Base-by-base conservation (phyloP, 2,888 invertebrate genomes). In the Brachypalpus laphriformis region DNA sequence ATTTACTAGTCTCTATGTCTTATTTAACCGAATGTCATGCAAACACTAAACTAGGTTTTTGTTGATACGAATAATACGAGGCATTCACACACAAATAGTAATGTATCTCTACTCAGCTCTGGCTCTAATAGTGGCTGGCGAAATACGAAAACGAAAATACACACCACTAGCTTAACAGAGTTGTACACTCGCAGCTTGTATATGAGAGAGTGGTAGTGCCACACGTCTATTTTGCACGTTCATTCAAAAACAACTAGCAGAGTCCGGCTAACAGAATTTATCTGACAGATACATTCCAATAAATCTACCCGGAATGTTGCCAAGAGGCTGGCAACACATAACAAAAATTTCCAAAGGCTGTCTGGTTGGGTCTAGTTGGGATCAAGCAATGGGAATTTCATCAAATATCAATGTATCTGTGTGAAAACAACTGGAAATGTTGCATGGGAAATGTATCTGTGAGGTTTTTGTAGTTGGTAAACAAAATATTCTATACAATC, bases 171-270 rank as follows among this genome's bases (percentile, higher is more conserved):
- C 68, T 63, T 61, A 75, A 82, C 75, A 70, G 54, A 42, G 68
- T 71, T 65, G 25, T 51, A 68, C 28, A 22, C 25, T 42, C n/a
- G 40, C 31, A 28, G 18, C 49, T 59, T 61, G 34, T 20, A 34
- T 28, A 54, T 68, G 59, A 40, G 83, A 80, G 78, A 78, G 72
- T 68, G 63, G 51, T 71, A 47, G 66, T 87, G 87, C 87, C 87
- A 88, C 89, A 90, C 90, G 90, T 91, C 91, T 90, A 90, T 89
- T 91, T 91, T 90, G 89, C 90, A 91, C 90, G 91, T 91, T 90
- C 90, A 90, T 90, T 91, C 90, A 91, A 90, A 89, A 91, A 90
- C 90, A 91, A 91, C 90, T 91, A 90, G 89, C 88, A 87, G 87
- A 87, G 87, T 87, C 87, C 76, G 85, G 88, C 88, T 87, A 87